Evolutionary conservation across 2,888 invertebrate species (phyloP), one percentile per base, ranked within the genome.

Genomic region (Rhamphomyia laevipes): DNA sequence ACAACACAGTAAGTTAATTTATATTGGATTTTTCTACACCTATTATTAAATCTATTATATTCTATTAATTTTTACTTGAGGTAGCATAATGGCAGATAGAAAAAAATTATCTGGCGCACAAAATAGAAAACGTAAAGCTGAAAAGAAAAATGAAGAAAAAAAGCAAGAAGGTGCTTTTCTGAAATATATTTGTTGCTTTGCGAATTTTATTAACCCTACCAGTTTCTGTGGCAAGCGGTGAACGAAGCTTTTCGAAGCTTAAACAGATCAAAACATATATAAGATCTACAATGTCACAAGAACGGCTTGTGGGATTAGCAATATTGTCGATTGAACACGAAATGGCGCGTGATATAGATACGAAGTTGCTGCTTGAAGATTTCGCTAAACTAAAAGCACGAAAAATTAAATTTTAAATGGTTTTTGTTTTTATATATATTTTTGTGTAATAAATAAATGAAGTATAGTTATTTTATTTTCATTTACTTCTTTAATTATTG

Each of bases 311-410:
- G 52, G 53, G 55, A 51, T 57, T 59, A 46, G 53, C 58, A 52
- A 57, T 51, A 48, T 54, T 60, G 53, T 60, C 61, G 48, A 60
- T 60, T 48, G 55, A 61, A 57, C 57, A 59, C 51, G 55, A 59
- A 21, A 21, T 21, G 4, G 21, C 21, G 21, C 21, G 33, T 13
- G 11, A 9, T 33, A 9, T 33, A 33, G 33, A 33, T 9, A 33
- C 33, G 33, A 33, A 33, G 33, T 33, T 33, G 33, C 11, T 33
- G 3, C 33, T 33, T 33, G 33, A 33, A 13, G 33, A 33, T 15
- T 37, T 37, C n/a, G 37, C 37, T n/a, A 37, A 15, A 15, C 7
- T 37, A 4, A 37, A 37, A 37, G 37, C 37, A 15, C n/a, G 37
- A 15, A 37, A 37, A 37, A 37, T 37, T 37, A 37, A 37, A 15